Evolutionary conservation across 2,113 vertebrate genomes (phyloP).

Genomic region (Gymnorhina tibicen): DNA sequence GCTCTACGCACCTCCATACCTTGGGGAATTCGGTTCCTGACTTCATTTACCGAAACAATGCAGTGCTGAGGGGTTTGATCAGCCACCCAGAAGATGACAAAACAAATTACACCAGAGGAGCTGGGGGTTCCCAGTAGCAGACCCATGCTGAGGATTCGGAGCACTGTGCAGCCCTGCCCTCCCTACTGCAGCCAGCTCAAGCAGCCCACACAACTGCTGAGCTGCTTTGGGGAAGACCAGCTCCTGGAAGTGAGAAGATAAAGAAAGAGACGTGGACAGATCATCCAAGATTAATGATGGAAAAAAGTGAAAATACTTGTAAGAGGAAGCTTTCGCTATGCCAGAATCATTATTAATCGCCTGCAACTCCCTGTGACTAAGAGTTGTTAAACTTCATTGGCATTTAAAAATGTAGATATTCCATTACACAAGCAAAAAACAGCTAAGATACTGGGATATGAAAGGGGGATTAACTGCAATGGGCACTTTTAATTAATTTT

Average conservation of each 20-base stretch:
- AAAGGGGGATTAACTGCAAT: background rate
- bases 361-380: constrained; percentile 45
- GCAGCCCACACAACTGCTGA: background rate
- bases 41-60: background rate
- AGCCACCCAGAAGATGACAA: background rate
- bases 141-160: background rate
- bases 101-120: background rate
- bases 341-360: constrained; percentile 33
- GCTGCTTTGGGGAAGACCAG: background rate
- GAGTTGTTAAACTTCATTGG: constrained; percentile 8
- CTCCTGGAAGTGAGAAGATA: constrained; percentile 12
- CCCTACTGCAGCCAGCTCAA: background rate
- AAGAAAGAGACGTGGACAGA: background rate
- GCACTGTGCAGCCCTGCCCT: background rate
- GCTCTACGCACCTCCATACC: background rate
- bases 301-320: constrained; percentile 5
- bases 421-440: background rate
- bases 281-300: background rate
- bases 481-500: background rate
- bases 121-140: background rate
- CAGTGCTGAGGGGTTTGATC: background rate
- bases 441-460: background rate
- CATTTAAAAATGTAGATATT: constrained; percentile 5
- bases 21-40: background rate
- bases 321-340: background rate